Percentiles rank a stretch among this genome's conserved stretches.
Conservation (phyloP, 2,888 invertebrate genomes). For the Ophion ventricosus region DNA sequence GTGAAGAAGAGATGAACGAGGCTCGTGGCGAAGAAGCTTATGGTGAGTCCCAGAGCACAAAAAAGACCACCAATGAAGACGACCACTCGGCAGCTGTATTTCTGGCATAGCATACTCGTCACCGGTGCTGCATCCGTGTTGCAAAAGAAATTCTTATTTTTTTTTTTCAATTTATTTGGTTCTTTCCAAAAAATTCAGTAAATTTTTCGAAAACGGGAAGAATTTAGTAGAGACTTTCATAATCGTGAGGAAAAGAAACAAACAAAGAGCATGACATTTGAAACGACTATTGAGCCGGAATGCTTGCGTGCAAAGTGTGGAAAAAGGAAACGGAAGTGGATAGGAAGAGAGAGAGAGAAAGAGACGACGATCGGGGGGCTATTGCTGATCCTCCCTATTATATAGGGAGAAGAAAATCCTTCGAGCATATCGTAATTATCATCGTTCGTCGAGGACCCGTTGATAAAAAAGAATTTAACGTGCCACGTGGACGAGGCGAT, state of each 20-base stretch:
- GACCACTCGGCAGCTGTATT: conserved; percentile 87
- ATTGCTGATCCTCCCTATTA: neutral
- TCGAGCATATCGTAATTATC: neutral
- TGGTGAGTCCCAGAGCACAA: conserved; percentile 88
- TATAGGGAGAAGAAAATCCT: neutral
- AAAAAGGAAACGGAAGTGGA: neutral
- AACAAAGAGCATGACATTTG: conserved; percentile 32
- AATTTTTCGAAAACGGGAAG: neutral
- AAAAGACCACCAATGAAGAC: conserved; percentile 90
- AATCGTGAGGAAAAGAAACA: neutral
- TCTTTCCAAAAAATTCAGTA: neutral
- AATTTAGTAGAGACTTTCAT: conserved; percentile 20
- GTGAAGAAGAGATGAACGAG: conserved; percentile 88
- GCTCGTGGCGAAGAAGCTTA: conserved; percentile 89
- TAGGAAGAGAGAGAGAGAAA: neutral
- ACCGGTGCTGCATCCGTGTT: conserved; percentile 86
- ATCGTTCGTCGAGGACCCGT: too few relatives aligned
- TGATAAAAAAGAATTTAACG: too few relatives aligned
- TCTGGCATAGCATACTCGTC: conserved; percentile 89
- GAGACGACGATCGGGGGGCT: neutral
- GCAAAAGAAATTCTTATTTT: conserved; percentile 58
- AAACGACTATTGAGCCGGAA: conserved; percentile 49
- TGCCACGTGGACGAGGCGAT: too few relatives aligned
- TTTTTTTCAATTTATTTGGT: neutral
- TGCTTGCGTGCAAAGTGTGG: conserved; percentile 4